A percentile compares a stretch with the other conserved stretches of the same genome.
phyloP scores from a whole-genome alignment of 1,140 invertebrate genomes.

The Neelides sp. region DNA sequence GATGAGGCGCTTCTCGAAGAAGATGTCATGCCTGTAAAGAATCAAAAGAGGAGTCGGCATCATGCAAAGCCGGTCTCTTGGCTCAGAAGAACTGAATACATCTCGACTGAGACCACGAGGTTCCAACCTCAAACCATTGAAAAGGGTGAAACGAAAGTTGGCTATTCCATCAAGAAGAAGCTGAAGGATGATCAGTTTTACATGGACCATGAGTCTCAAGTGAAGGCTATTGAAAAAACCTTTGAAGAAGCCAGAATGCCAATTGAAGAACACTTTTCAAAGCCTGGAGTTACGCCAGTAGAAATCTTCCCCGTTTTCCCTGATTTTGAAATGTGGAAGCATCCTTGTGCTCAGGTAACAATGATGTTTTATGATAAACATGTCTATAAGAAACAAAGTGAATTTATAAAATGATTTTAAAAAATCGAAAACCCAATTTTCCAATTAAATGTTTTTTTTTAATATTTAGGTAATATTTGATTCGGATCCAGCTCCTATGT shows the following conservation, averaged over 20 bases:
- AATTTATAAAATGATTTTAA: background rate
- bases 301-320: constrained; percentile 82
- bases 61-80: constrained; percentile 90
- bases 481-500: constrained; percentile 78
- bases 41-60: constrained; percentile 62
- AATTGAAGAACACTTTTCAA: constrained; percentile 87
- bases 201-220: constrained; percentile 93
- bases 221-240: constrained; percentile 94
- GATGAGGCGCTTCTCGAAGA: constrained; percentile 47
- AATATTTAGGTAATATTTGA: constrained; percentile 98
- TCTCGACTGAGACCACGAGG: constrained; percentile 94
- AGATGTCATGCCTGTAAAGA: constrained; percentile 68
- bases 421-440: too few relatives aligned
- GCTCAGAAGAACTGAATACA: constrained; percentile 95
- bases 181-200: constrained; percentile 90
- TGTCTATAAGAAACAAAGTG: background rate
- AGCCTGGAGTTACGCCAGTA: constrained; percentile 82
- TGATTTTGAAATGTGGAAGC: constrained; percentile 63
- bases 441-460: constrained; percentile 5
- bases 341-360: constrained; percentile 30
- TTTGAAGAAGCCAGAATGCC: constrained; percentile 80
- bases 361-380: constrained; percentile 5
- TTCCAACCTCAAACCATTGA: constrained; percentile 91
- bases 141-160: constrained; percentile 95
- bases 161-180: constrained; percentile 92